Base-by-base conservation (phyloP, 2,888 invertebrate species). In the Cheilosia impressa region DNA sequence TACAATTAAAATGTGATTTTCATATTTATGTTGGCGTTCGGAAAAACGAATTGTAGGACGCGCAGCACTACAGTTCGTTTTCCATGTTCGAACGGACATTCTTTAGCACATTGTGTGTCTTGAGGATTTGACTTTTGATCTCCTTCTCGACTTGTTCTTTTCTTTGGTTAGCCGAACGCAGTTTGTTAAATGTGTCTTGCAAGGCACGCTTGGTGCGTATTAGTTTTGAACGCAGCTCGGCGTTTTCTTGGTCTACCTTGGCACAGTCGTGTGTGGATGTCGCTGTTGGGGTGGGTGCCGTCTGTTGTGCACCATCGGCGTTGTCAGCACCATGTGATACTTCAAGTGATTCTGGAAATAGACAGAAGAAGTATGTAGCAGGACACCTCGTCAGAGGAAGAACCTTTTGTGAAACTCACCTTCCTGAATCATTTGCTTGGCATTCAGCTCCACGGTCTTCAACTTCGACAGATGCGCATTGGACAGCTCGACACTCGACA, bases 111-210 rank as follows among this genome's bases (percentile, higher is more conserved):
- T 95, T 95, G 88, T 96, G 96, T 27, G 96, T 96, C 92, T 96
- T 96, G 90, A 95, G 95, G 89, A 96, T 95, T 92, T 96, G 96
- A 89, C 95, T 94, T 90, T 96, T 96, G 90, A 97, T 96, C 55
- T 96, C 96, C 89, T 96, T 95, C 91, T 97, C 97, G 43, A 97
- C 96, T 91, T 95, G 95, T 90, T 95, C 95, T 91, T 97, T 97
- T 88, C 95, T 95, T 91, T 96, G 94, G 91, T 97, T 97, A 58
- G 96, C 95, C 15, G 95, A 93, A 88, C 95, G 95, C 63, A 97
- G 93, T 90, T 96, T 96, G 76, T 95, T 94, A 87, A 96, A 94
- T 6, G 97, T 96, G 88, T 96, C 96, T 89, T 96, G 96, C 78
- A 97, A 93, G 34, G 96, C 95, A 78, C 95, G 94, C 89, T 95